Evolutionary conservation across 2,113 vertebrate species (phyloP).

Genomic region (Psammodynastes pulverulentus): DNA sequence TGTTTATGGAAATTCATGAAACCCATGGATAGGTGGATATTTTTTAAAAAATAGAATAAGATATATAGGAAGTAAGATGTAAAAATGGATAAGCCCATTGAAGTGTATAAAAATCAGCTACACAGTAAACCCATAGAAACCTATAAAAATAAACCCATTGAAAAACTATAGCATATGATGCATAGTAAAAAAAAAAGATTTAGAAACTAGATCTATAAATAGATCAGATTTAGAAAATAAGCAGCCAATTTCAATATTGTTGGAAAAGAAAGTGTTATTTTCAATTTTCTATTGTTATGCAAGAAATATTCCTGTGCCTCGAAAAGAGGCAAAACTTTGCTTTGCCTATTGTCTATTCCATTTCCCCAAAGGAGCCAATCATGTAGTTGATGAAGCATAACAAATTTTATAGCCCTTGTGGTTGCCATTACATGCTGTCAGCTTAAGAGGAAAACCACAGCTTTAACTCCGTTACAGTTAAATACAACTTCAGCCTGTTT

Average conservation of each 20-base stretch:
- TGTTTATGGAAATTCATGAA: background rate
- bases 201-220: background rate
- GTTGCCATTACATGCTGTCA: background rate
- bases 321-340: background rate
- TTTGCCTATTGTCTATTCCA: background rate
- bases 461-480: background rate
- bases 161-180: background rate
- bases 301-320: background rate
- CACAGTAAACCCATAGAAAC: background rate
- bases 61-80: background rate
- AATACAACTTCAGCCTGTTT: background rate
- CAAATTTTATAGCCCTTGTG: background rate
- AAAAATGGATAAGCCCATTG: background rate
- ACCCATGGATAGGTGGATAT: background rate
- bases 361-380: background rate
- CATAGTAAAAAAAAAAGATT: background rate
- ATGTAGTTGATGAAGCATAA: background rate
- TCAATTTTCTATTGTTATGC: background rate
- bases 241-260: background rate
- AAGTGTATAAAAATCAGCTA: background rate
- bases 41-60: background rate
- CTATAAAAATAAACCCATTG: background rate
- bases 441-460: background rate
- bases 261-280: background rate
- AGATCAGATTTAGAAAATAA: background rate